phyloP scores from a whole-genome alignment of 2,113 vertebrate genomes.

The Nicator chloris region DNA sequence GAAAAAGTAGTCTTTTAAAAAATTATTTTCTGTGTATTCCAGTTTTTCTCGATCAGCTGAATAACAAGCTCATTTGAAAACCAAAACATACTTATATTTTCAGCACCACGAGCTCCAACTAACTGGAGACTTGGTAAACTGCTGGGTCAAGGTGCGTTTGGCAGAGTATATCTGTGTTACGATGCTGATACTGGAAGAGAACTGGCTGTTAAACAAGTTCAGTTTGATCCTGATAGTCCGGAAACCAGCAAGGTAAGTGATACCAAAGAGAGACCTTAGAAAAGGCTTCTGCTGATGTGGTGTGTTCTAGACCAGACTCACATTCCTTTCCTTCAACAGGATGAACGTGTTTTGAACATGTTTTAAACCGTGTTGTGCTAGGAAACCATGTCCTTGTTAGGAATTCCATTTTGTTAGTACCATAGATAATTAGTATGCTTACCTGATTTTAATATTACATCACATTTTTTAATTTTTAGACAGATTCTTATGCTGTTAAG shows the following conservation, averaged over 20 bases:
- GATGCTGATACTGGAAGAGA: conserved; percentile 96
- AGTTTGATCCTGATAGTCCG: conserved; percentile 96
- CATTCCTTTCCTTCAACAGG: background rate
- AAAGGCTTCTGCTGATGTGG: background rate
- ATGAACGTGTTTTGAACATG: background rate
- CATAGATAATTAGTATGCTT: background rate
- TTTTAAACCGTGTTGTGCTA: background rate
- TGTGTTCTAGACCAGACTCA: background rate
- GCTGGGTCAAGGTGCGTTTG: conserved; percentile 95
- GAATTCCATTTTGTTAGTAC: background rate
- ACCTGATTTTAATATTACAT: background rate
- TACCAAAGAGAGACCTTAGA: background rate
- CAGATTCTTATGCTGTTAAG: background rate
- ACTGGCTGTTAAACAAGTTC: conserved; percentile 96
- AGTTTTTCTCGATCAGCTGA: conserved; percentile 19
- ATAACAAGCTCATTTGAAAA: conserved; percentile 46
- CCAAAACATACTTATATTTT: conserved; percentile 39
- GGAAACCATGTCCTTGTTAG: background rate
- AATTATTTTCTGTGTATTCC: conserved; percentile 14
- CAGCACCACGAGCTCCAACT: conserved; percentile 96
- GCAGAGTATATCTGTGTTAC: conserved; percentile 93
- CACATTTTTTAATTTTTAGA: background rate
- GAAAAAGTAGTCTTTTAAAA: background rate
- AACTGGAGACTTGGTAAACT: conserved; percentile 98
- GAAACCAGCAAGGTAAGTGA: conserved; percentile 94